Base-by-base conservation (phyloP, 2,888 invertebrate genomes). In the Parochlus steinenii region DNA sequence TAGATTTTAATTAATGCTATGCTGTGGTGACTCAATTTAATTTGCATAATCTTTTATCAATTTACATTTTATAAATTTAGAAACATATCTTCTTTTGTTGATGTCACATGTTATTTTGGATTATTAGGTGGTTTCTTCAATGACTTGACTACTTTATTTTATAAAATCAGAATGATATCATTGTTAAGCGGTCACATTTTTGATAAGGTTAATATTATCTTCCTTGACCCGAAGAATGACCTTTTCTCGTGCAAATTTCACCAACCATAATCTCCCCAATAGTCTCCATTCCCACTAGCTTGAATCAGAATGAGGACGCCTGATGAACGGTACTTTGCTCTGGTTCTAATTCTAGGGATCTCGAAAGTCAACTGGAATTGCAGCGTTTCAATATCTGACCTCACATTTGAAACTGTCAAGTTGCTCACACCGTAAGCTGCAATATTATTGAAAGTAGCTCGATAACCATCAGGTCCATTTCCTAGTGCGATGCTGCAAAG, bases 221-320 rank as follows among this genome's bases (percentile, higher is more conserved):
- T n/a, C n/a, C n/a, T n/a, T n/a, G n/a, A n/a, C n/a, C n/a, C n/a
- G n/a, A n/a, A n/a, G n/a, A n/a, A n/a, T n/a, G n/a, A n/a, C n/a
- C n/a, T n/a, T n/a, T n/a, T n/a, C n/a, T n/a, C n/a, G n/a, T n/a
- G n/a, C n/a, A n/a, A n/a, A n/a, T 16, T 7, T 30, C 19, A 29
- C 35, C 58, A 52, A 83, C 85, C 80, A 49, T 85, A 85, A 60
- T 83, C 81, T 38, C 85, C 85, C 83, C 83, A 85, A 56, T 85
- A 85, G 52, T 85, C 82, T 4, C 85, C 85, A 32, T 81, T 80
- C 4, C 85, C 83, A 0, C 81, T 78, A 6, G 85, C 83, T 45
- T 80, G 74, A 1, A 85, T 76, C 40, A 83, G 63, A 45, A 85
- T 72, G 37, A 85, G 62, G 6, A 81, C 69, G 6, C 85, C 85